Evolutionary conservation across 2,797 vertebrate species (phyloP).

Genomic region (Siniperca scherzeri): DNA sequence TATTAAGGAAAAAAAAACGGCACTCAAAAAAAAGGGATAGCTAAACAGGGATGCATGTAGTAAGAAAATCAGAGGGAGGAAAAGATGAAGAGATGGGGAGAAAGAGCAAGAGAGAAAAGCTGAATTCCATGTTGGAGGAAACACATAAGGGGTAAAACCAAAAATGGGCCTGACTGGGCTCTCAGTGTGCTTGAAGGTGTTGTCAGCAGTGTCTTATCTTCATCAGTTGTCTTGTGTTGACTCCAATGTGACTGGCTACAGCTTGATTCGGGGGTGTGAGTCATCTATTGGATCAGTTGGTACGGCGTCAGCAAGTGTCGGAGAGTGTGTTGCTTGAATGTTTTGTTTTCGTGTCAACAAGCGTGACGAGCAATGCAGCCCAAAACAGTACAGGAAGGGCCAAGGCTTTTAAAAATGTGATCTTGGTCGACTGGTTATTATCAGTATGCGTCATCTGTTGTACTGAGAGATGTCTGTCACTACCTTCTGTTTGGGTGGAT

Average conservation of each 20-base stretch:
- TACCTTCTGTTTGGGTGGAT: slow-evolving; percentile 72
- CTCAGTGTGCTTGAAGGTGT: slow-evolving; percentile 83
- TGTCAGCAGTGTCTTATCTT: slow-evolving; percentile 85
- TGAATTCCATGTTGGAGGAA: slow-evolving; percentile 72
- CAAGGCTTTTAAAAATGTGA: slow-evolving; percentile 43
- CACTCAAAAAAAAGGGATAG: slow-evolving; percentile 58
- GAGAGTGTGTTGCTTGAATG: slow-evolving; percentile 63
- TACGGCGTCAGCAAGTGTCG: slow-evolving; percentile 60
- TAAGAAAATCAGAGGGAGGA: slow-evolving; percentile 61
- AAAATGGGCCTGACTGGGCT: slow-evolving; percentile 79
- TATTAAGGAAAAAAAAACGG: slow-evolving; percentile 52
- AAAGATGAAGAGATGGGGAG: slow-evolving; percentile 59
- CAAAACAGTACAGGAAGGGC: slow-evolving; percentile 45
- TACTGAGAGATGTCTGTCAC: slow-evolving; percentile 62
- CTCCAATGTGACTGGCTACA: slow-evolving; percentile 78
- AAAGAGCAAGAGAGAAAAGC: slow-evolving; percentile 68
- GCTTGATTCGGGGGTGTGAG: slow-evolving; percentile 58
- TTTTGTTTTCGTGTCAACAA: slow-evolving; percentile 63
- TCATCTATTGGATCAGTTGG: slow-evolving; percentile 77
- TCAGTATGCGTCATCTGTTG: slow-evolving; percentile 70
- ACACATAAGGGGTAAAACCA: slow-evolving; percentile 60
- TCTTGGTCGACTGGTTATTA: slow-evolving; percentile 53
- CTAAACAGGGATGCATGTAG: slow-evolving; percentile 77
- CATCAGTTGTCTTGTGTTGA: slow-evolving; percentile 81
- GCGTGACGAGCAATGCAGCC: slow-evolving; percentile 35